Conservation (phyloP, 92 coral and sea anemone species). For the Scolanthus callimorphus region DNA sequence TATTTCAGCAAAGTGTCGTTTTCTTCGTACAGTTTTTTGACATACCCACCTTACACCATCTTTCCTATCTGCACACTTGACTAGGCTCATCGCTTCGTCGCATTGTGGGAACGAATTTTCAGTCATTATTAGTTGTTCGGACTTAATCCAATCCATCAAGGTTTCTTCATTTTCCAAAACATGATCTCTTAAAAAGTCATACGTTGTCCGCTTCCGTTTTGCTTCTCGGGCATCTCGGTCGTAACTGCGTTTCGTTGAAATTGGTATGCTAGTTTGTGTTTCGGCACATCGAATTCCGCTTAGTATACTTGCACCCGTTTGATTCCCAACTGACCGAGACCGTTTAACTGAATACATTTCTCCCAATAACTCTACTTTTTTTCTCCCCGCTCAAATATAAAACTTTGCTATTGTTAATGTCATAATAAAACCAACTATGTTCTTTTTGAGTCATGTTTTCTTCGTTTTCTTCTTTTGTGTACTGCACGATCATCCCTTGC, state of each 20-base stretch:
- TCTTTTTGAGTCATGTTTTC: background rate
- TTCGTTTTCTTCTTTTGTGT: background rate
- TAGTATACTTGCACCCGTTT: background rate
- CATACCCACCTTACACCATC: background rate
- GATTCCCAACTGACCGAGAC: background rate
- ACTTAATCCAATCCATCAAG: background rate
- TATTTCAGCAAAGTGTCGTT: background rate
- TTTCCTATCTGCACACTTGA: background rate
- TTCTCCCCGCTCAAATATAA: slow-evolving; percentile 9
- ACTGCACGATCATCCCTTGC: background rate
- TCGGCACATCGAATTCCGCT: background rate
- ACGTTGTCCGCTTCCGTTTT: background rate
- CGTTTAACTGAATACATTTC: background rate
- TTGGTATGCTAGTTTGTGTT: background rate
- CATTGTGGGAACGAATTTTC: background rate
- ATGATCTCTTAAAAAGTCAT: background rate
- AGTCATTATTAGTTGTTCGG: background rate
- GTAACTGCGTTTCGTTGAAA: background rate
- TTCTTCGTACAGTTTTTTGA: background rate
- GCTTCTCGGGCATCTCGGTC: background rate
- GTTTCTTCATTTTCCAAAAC: background rate
- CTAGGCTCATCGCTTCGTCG: background rate
- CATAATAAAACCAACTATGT: slow-evolving; percentile 13
- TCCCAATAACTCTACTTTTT: background rate
- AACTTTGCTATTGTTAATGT: background rate